Base-by-base conservation (phyloP, 2,113 vertebrate species). In the Anseranas semipalmata region DNA sequence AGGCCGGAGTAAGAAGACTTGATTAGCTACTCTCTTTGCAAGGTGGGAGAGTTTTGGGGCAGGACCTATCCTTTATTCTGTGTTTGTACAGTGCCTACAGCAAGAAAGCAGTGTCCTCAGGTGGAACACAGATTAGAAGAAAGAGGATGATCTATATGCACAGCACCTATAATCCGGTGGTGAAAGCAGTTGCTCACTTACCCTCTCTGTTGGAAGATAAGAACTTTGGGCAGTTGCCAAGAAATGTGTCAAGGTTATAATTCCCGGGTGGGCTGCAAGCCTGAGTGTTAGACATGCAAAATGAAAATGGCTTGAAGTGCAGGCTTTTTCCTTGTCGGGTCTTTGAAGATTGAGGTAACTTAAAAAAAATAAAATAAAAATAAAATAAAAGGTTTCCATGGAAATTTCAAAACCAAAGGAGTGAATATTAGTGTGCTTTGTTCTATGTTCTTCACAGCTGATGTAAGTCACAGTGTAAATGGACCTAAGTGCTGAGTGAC, bases 401-500 rank as follows among this genome's bases (percentile, higher is more conserved):
- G 90, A 80, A 90, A 92, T 94, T 71, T 75, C 76, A 45, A 66
- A 89, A 67, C 68, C 37, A 82, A 87, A 91, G 70, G 78, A 89
- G 82, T 60, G 76, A 59, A 52, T 84, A 74, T 87, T 60, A 56
- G 60, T 53, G 79, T 0, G 1, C 79, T 95, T 95, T 94, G 88
- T 91, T 93, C 88, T 72, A 20, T 74, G 59, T 48, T 95, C 70
- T 96, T 88, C 68, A 63, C 55, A 87, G 32, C 80, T 92, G 83
- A 68, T 66, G 68, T 66, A 84, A 87, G 91, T 82, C 66, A 28
- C 35, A 53, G 93, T 77, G 73, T 96, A 94, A 97, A 94, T 81
- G 87, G 86, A 90, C 80, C 70, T 83, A 86, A 94, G 77, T 89
- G 80, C 84, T 85, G 94, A 71, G 43, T 91, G 90, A 95, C 95